Evolutionary conservation across 2,113 vertebrate genomes (phyloP).

Genomic region (Neotragus moschatus): DNA sequence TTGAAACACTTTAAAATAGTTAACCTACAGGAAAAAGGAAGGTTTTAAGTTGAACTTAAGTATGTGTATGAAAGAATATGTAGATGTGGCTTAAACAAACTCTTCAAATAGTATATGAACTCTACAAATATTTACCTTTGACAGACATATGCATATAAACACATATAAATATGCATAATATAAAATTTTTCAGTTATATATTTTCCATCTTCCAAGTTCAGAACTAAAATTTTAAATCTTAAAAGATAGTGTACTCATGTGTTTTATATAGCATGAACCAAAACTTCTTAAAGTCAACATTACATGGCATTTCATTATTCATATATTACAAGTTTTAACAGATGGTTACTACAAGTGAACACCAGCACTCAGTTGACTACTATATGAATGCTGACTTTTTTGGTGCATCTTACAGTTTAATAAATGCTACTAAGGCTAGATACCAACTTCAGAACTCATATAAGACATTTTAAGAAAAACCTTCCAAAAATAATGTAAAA

Average conservation of each 20-base stretch:
- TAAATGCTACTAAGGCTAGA: background rate
- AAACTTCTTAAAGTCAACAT: background rate
- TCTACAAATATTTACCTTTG: constrained; percentile 19
- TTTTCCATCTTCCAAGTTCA: constrained; percentile 26
- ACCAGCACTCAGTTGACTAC: background rate
- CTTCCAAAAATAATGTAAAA: background rate
- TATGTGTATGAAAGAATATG: constrained; percentile 39
- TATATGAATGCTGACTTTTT: background rate
- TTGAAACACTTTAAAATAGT: constrained; percentile 72
- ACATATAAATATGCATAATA: background rate
- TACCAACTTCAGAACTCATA: background rate
- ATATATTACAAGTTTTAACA: constrained; percentile 3
- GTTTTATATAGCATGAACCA: background rate
- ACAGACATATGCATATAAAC: background rate
- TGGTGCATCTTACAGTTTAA: background rate
- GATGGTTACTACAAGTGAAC: background rate
- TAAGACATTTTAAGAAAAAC: background rate
- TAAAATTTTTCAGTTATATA: constrained; percentile 1
- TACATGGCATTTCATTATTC: background rate
- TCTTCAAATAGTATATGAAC: constrained; percentile 17
- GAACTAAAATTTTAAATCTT: constrained; percentile 35
- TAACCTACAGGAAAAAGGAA: constrained; percentile 75
- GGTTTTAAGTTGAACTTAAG: constrained; percentile 64
- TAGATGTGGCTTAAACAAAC: constrained; percentile 24
- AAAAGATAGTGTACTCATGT: background rate